Percentiles rank a stretch among this genome's conserved stretches.
Conservation (phyloP, 2,888 invertebrate genomes). For the Leptura quadrifasciata region DNA sequence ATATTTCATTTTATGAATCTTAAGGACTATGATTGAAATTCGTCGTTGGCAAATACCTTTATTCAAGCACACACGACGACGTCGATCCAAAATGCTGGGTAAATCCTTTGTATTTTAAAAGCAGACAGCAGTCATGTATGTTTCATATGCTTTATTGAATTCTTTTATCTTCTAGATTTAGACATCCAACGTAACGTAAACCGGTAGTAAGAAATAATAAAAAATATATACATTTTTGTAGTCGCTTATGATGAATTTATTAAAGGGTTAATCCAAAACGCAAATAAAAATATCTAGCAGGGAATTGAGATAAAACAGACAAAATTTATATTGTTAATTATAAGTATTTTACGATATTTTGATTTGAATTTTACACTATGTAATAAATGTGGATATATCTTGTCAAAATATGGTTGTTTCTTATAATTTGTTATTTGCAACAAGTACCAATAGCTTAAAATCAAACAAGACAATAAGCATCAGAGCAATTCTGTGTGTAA, state of each 20-base stretch:
- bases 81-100: constrained; percentile 21
- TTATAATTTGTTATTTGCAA: no score
- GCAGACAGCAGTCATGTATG: constrained; percentile 38
- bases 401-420: no score
- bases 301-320: no score
- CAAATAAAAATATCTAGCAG: no score
- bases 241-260: constrained; percentile 14
- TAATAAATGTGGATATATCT: no score
- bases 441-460: no score
- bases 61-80: constrained; percentile 17
- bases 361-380: no score
- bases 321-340: no score
- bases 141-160: constrained; percentile 42
- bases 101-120: constrained; percentile 30
- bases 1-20: background rate
- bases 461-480: no score
- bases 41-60: constrained; percentile 18
- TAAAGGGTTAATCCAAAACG: background rate
- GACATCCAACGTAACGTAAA: constrained; percentile 42
- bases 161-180: constrained; percentile 40
- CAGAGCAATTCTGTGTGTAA: no score
- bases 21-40: constrained; percentile 25
- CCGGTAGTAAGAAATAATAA: constrained; percentile 32
- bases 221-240: constrained; percentile 36
- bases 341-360: no score